A percentile compares a stretch with the other conserved stretches of the same genome.
These are phyloP conservation scores for Sinonovacula constricta DNA, from an alignment of 1,140 invertebrate genomes.

Conservation along the genomic window DNA sequence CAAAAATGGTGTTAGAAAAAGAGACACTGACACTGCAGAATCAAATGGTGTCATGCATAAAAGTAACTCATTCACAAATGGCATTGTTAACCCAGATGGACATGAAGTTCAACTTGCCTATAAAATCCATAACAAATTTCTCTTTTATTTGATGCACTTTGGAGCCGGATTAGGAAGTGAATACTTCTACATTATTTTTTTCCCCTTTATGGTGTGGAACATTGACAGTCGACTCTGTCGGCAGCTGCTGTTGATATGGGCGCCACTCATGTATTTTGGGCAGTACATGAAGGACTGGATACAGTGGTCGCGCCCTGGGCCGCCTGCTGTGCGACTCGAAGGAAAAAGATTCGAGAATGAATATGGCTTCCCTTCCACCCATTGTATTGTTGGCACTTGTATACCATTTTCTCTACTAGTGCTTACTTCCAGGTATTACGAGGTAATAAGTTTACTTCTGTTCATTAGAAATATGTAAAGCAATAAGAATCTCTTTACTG, in stretches of 20 bases:
- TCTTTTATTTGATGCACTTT: conserved; percentile 91
- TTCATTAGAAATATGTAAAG: too few relatives aligned
- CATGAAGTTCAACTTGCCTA: conserved; percentile 71
- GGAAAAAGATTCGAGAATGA: conserved; percentile 91
- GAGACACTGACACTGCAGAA: conserved; percentile 1
- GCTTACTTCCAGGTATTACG: conserved; percentile 89
- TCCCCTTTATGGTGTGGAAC: conserved; percentile 96
- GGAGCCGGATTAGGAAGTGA: conserved; percentile 93
- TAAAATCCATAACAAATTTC: conserved; percentile 87
- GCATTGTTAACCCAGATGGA: conserved; percentile 19
- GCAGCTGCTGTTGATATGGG: conserved; percentile 90
- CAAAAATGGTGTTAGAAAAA: not conserved
- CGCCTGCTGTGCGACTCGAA: conserved; percentile 88
- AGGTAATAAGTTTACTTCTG: too few relatives aligned
- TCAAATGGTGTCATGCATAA: not conserved
- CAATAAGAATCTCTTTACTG: too few relatives aligned
- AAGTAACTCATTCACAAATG: conserved; percentile 34
- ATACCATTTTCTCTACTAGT: conserved; percentile 91
- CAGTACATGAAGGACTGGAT: conserved; percentile 94
- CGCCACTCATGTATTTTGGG: conserved; percentile 85
- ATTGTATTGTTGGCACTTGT: conserved; percentile 92
- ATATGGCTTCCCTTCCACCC: conserved; percentile 96
- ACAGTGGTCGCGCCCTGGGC: conserved; percentile 85
- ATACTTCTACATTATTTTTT: conserved; percentile 91
- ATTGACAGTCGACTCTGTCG: conserved; percentile 79